Evolutionary conservation across 2,113 vertebrate genomes (phyloP).

Genomic region (Ornithorhynchus anatinus): DNA sequence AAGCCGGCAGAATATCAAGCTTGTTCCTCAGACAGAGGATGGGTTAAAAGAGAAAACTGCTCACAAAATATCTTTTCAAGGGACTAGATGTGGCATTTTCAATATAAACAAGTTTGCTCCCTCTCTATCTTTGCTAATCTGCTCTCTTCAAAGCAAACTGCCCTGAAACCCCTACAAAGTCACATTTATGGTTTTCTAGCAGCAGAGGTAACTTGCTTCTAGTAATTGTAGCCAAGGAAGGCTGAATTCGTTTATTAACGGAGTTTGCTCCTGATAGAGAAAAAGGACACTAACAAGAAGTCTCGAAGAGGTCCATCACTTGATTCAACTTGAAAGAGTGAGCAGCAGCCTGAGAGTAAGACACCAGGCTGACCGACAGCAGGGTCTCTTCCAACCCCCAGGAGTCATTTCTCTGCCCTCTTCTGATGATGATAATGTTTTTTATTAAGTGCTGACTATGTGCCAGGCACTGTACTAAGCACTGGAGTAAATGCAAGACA

Average conservation of each 20-base stretch:
- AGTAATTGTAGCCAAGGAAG: background rate
- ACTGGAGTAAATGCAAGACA: too few relatives aligned
- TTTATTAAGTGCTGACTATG: too few relatives aligned
- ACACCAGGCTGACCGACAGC: background rate
- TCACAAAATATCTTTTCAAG: background rate
- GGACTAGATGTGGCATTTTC: background rate
- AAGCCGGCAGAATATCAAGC: constrained; percentile 35
- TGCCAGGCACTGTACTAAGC: too few relatives aligned
- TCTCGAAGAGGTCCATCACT: background rate
- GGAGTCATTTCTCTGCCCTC: background rate
- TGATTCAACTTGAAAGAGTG: background rate
- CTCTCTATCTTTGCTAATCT: constrained; percentile 4
- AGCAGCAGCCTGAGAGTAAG: background rate
- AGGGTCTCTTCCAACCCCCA: constrained; percentile 25
- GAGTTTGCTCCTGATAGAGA: background rate
- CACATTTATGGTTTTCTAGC: background rate
- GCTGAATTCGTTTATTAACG: background rate
- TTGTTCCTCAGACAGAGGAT: constrained; percentile 23
- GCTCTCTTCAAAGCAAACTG: constrained; percentile 9
- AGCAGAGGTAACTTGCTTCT: background rate
- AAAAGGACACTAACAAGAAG: background rate
- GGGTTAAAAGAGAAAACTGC: background rate
- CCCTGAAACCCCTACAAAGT: background rate
- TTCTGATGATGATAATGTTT: too few relatives aligned
- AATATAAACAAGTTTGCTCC: background rate